phyloP scores from a whole-genome alignment of 1,140 invertebrate genomes.

The Metaphire vulgaris region DNA sequence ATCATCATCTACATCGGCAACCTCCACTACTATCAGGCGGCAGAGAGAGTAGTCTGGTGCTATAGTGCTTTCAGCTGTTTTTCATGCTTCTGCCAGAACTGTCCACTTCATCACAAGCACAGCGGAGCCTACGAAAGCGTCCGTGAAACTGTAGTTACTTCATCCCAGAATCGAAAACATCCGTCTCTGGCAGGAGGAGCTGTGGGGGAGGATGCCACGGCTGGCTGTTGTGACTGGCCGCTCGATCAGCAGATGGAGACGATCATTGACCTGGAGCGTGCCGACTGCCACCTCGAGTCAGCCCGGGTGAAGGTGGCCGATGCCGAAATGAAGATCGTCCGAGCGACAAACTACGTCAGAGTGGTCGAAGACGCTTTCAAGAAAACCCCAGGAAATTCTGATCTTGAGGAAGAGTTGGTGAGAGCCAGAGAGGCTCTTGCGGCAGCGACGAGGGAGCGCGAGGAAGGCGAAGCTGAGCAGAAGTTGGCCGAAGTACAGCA shows the following conservation, averaged over 20 bases:
- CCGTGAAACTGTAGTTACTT: neutral
- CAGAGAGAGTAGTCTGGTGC: neutral
- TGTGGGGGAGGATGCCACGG: conserved; percentile 14
- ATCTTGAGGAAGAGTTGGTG: conserved; percentile 26
- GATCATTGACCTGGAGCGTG: conserved; percentile 25
- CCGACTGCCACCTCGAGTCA: conserved; percentile 28
- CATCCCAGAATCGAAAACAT: neutral
- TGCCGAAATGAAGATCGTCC: conserved; percentile 29
- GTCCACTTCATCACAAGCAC: neutral
- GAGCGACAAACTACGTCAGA: conserved; percentile 31
- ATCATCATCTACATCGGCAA: conserved; percentile 33
- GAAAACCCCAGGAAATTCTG: conserved; percentile 26
- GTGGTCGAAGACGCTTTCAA: conserved; percentile 29
- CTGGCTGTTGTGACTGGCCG: conserved; percentile 23
- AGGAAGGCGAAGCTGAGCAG: conserved; percentile 29
- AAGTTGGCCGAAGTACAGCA: conserved; percentile 30
- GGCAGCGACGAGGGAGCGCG: conserved; percentile 23
- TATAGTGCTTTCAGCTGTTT: neutral
- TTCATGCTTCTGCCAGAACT: neutral
- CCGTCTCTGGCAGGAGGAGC: neutral
- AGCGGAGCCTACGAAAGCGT: neutral
- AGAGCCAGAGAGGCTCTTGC: conserved; percentile 24
- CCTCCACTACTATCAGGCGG: conserved; percentile 20
- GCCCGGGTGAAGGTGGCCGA: conserved; percentile 27
- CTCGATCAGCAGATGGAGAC: conserved; percentile 12